These are phyloP conservation scores for Thrips palmi DNA, from an alignment of 1,140 invertebrate species.

Conservation along the genomic window DNA sequence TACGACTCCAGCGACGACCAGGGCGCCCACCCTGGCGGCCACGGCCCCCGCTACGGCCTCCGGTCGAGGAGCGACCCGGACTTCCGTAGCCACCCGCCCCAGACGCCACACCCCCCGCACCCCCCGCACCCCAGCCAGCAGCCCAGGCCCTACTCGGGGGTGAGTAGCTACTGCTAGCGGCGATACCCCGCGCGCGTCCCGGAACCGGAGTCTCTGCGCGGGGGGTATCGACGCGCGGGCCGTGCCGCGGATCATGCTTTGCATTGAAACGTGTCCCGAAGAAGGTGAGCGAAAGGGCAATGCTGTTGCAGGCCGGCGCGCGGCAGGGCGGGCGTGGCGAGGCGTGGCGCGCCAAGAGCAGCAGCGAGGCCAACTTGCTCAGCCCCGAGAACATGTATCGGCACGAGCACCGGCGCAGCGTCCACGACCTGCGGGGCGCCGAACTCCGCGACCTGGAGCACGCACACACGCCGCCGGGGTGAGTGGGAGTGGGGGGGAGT, in stretches of 20 bases:
- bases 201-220: no score
- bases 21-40: slow-evolving; percentile 14
- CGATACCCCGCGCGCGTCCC: no score
- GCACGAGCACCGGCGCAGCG: slow-evolving; percentile 17
- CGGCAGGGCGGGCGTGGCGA: slow-evolving; percentile 5
- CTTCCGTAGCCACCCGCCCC: slow-evolving; percentile 35
- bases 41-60: slow-evolving; percentile 30
- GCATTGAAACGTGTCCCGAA: no score
- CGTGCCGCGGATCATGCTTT: no score
- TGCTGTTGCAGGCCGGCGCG: no score
- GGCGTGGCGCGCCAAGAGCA: slow-evolving; percentile 18
- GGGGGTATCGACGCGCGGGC: no score
- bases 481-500: slow-evolving; percentile 9
- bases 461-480: slow-evolving; percentile 10
- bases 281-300: no score
- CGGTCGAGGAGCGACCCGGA: slow-evolving; percentile 51
- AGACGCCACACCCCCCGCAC: no score
- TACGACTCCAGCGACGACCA: slow-evolving; percentile 64
- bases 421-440: slow-evolving; percentile 19
- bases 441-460: slow-evolving; percentile 8
- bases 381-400: slow-evolving; percentile 26
- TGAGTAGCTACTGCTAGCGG: slow-evolving; percentile 11
- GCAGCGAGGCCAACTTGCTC: slow-evolving; percentile 57
- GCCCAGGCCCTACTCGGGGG: slow-evolving; percentile 13
- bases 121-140: no score